phyloP scores from a whole-genome alignment of 2,888 invertebrate genomes.

The Spodoptera littoralis region DNA sequence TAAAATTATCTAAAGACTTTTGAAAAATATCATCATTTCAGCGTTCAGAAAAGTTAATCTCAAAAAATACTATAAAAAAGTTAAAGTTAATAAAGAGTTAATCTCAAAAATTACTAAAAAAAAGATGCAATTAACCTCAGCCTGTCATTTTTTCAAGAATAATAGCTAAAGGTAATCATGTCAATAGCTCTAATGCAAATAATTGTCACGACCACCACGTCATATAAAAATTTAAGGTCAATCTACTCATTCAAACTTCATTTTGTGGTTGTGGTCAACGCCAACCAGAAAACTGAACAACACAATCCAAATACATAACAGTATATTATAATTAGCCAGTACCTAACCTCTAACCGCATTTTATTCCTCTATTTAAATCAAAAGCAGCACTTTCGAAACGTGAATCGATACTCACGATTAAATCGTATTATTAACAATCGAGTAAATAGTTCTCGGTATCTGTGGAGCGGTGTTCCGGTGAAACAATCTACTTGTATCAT shows the following conservation, averaged over 20 bases:
- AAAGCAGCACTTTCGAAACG: conserved; percentile 70
- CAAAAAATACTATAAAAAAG: too few relatives aligned
- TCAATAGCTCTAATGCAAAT: background rate
- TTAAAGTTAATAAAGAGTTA: too few relatives aligned
- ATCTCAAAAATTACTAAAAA: too few relatives aligned
- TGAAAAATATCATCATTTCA: too few relatives aligned
- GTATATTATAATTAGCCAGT: conserved; percentile 22
- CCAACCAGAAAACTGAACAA: conserved; percentile 1
- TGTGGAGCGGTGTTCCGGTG: conserved; percentile 75
- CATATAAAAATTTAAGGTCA: too few relatives aligned
- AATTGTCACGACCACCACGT: too few relatives aligned
- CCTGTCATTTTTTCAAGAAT: too few relatives aligned
- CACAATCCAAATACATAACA: conserved; percentile 17
- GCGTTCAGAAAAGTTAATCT: too few relatives aligned
- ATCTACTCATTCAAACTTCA: too few relatives aligned
- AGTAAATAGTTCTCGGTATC: conserved; percentile 71
- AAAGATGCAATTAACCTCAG: too few relatives aligned
- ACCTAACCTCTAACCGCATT: conserved; percentile 24
- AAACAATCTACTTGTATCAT: conserved; percentile 87
- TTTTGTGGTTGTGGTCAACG: too few relatives aligned
- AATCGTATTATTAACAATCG: conserved; percentile 72
- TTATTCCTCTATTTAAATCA: conserved; percentile 58
- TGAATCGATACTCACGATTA: conserved; percentile 75
- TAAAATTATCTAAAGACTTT: too few relatives aligned
- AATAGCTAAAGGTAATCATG: background rate